Percentiles rank a stretch among this genome's conserved stretches.
phyloP scores from a whole-genome alignment of 2,797 vertebrate species.

The Falco biarmicus region DNA sequence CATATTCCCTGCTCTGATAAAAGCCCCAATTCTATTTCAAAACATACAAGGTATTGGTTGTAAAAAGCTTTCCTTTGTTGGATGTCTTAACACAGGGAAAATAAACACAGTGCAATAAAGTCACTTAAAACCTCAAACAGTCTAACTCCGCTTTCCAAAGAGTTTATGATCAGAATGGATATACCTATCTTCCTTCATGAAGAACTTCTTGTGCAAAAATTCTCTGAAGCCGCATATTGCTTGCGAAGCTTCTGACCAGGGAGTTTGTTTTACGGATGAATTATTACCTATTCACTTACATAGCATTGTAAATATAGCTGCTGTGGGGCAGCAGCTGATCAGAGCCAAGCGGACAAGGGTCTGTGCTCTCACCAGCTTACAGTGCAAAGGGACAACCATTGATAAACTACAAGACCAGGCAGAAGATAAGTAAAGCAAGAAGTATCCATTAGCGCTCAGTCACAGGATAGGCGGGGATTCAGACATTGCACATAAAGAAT shows the following conservation, averaged over 20 bases:
- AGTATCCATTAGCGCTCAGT: background rate
- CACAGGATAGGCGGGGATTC: background rate
- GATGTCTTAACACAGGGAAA: background rate
- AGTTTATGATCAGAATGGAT: background rate
- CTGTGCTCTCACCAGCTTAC: background rate
- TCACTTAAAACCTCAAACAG: background rate
- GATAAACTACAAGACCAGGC: background rate
- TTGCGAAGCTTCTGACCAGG: background rate
- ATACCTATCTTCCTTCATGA: background rate
- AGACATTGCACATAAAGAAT: background rate
- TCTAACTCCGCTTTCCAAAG: background rate
- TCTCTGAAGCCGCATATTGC: background rate
- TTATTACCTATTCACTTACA: slow-evolving; percentile 30
- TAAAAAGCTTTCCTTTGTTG: background rate
- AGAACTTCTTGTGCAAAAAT: background rate
- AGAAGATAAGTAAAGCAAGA: background rate
- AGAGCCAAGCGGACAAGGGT: background rate
- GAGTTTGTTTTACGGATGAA: slow-evolving; percentile 29
- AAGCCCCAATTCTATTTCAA: background rate
- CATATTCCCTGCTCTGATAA: background rate
- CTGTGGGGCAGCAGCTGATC: background rate
- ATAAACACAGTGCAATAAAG: background rate
- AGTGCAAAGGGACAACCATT: background rate
- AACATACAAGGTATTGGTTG: background rate
- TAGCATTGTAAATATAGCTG: slow-evolving; percentile 7